Percentiles rank a stretch among this genome's conserved stretches.
These are phyloP conservation scores for Xestia rhomboidea DNA, from an alignment of 2,888 invertebrate species.

Conservation along the genomic window DNA sequence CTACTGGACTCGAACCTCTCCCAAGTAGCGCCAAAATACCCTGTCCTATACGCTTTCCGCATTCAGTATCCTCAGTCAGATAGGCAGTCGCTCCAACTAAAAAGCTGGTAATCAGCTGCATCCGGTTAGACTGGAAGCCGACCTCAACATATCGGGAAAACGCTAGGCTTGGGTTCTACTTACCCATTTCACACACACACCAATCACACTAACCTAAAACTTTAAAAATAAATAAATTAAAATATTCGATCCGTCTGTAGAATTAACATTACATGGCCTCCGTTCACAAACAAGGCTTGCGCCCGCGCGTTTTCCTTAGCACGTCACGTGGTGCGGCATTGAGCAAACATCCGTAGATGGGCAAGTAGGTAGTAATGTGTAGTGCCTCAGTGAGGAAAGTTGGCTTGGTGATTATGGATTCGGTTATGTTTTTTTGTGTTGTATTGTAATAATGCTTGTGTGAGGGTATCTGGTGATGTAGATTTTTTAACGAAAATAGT, in stretches of 20 bases:
- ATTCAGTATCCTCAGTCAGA: too few species aligned
- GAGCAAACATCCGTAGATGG: conserved; percentile 33
- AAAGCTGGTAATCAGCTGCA: not conserved
- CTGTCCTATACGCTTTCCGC: too few species aligned
- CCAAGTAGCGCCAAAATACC: too few species aligned
- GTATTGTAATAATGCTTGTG: not conserved
- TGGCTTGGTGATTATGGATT: not conserved
- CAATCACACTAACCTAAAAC: not conserved
- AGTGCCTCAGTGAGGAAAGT: conserved; percentile 52
- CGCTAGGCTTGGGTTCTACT: not conserved
- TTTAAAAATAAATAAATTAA: conserved; percentile 12
- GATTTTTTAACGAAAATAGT: not conserved
- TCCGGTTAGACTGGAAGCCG: not conserved
- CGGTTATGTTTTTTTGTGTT: not conserved
- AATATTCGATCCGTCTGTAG: conserved; percentile 23
- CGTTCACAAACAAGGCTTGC: conserved; percentile 46
- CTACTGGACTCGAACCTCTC: too few species aligned
- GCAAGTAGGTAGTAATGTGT: conserved; percentile 35
- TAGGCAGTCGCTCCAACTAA: too few species aligned
- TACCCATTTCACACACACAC: not conserved
- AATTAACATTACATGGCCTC: conserved; percentile 48
- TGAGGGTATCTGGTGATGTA: not conserved
- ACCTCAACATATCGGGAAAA: not conserved
- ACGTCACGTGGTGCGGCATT: conserved; percentile 31
- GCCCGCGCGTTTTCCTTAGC: conserved; percentile 46